These are phyloP conservation scores for Magallana ariakensis DNA, from an alignment of 1,140 invertebrate genomes.

Conservation along the genomic window DNA sequence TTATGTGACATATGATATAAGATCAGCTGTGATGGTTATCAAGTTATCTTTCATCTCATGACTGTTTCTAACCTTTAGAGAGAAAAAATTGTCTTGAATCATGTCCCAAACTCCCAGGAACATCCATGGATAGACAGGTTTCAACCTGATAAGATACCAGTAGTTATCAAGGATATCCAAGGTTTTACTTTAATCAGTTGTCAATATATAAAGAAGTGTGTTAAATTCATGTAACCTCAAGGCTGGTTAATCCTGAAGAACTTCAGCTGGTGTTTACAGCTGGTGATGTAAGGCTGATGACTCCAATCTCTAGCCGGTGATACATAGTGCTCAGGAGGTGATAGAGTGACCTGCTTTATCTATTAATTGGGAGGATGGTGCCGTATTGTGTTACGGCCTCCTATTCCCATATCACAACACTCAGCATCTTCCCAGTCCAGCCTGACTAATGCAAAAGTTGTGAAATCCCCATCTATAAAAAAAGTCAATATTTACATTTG, in stretches of 20 bases:
- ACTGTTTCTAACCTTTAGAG: too few species aligned
- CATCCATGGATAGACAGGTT: background rate
- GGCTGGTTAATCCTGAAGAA: background rate
- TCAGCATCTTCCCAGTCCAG: background rate
- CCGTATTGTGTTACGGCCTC: background rate
- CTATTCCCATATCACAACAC: background rate
- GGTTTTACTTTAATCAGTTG: background rate
- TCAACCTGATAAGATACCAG: background rate
- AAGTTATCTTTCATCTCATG: too few species aligned
- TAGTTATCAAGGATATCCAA: background rate
- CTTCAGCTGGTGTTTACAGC: background rate
- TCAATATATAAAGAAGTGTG: background rate
- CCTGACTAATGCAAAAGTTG: background rate
- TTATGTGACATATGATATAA: too few species aligned
- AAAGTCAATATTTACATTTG: conserved; percentile 32
- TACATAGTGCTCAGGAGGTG: background rate
- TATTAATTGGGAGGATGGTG: background rate
- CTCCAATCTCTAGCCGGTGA: background rate
- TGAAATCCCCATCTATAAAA: background rate
- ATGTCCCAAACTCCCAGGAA: background rate
- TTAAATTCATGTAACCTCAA: background rate
- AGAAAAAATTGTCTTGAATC: too few species aligned
- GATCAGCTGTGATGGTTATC: background rate
- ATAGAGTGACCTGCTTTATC: conserved; percentile 23
- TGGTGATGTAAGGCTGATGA: conserved; percentile 8